phyloP scores from a whole-genome alignment of 1,140 invertebrate genomes.

The Thaumetopoea pityocampa region DNA sequence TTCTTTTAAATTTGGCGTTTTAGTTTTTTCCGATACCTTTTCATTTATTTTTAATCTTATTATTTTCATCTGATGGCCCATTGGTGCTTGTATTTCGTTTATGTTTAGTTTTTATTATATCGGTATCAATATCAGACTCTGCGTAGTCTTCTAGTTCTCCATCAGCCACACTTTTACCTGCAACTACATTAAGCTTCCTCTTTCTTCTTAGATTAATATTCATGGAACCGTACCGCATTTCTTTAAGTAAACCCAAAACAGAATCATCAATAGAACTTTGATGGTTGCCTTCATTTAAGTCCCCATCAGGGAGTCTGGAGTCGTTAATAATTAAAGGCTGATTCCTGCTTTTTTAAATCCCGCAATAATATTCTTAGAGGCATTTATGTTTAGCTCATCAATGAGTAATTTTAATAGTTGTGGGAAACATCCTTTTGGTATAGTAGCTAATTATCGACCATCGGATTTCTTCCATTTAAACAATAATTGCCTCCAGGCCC shows the following conservation, averaged over 20 bases:
- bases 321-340: constrained; percentile 1
- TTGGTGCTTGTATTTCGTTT: neutral
- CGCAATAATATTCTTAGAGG: neutral
- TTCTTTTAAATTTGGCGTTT: neutral
- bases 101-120: too few species aligned
- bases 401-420: constrained; percentile 1
- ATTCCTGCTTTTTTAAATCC: neutral
- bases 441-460: too few species aligned
- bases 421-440: too few species aligned
- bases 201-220: neutral
- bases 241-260: neutral
- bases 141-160: constrained; percentile 1
- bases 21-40: constrained; percentile 2
- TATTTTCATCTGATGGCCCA: constrained; percentile 1
- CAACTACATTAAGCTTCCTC: constrained; percentile 1
- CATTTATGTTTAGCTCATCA: neutral
- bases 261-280: neutral
- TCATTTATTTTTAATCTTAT: constrained; percentile 1
- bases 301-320: neutral
- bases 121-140: neutral
- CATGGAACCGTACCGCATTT: too few species aligned
- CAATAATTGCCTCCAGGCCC: too few species aligned
- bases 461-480: too few species aligned
- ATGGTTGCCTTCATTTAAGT: constrained; percentile 2
- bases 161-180: neutral